Base-by-base conservation (phyloP, 2,888 invertebrate genomes). In the Argyresthia goedartella region DNA sequence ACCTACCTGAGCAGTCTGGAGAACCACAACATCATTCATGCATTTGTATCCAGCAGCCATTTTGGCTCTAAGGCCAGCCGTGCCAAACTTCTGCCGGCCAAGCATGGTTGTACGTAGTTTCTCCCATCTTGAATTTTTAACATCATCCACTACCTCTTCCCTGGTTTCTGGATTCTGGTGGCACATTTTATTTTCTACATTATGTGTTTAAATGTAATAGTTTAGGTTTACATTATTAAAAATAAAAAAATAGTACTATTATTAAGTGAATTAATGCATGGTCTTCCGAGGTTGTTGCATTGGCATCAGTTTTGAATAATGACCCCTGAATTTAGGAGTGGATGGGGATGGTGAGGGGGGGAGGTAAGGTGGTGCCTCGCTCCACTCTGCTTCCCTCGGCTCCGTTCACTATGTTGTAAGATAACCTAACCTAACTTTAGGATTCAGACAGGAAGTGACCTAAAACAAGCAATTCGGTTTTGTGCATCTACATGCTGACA, bases 1-100 rank as follows among this genome's bases (percentile, higher is more conserved):
- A n/a, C 7, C 15, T 53, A 87, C 87, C 75, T 98, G 96, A 1
- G 93, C 93, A 1, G 98, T 97, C 82, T 99, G 99, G 49, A 99
- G 89, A 0, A 96, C 95, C 0, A 98, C 97, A 46, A 99, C 88
- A 76, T 99, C 99, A 76, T 99, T 99, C 95, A 99, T 96, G 57
- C 93, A 92, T 59, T 90, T 91, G 76, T 94, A 98, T 0, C 99
- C 99, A 13, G 97, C 93, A 14, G 92, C 94, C 99, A 99, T 99
- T 57, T 88, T 88, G 0, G 94, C 96, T 57, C 99, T 90, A 36
- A 99, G 85, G 0, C 99, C 98, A 0, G 98, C 98, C 1, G 98
- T 98, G 14, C 98, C 98, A 76, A 98, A 98, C 63, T 90, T 87
- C 62, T 97, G 88, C 8, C 98, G 89, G 0, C 67, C 64, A 35